phyloP scores from a whole-genome alignment of 1,140 invertebrate genomes.

The Pogonomyrmex californicus region DNA sequence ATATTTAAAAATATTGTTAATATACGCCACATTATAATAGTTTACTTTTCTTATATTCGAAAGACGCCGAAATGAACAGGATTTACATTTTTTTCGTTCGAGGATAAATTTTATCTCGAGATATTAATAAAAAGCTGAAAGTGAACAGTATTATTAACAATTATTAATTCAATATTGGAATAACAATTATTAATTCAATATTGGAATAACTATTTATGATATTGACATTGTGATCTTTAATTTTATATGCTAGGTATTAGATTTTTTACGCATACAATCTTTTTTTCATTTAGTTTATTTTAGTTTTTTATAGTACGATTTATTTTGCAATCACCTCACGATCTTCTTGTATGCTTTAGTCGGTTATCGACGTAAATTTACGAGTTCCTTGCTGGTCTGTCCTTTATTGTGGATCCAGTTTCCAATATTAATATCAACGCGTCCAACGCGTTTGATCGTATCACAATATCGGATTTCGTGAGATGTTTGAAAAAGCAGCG shows the following conservation, averaged over 20 bases:
- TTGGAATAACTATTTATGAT: conserved; percentile 17
- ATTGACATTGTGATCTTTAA: background rate
- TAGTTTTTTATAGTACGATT: background rate
- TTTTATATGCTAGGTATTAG: background rate
- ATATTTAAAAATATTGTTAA: conserved; percentile 33
- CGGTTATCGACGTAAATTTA: conserved; percentile 69
- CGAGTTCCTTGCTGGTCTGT: conserved; percentile 54
- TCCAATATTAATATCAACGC: conserved; percentile 69
- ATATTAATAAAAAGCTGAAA: background rate
- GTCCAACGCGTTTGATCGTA: conserved; percentile 61
- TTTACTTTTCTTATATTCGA: background rate
- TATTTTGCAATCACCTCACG: conserved; percentile 23
- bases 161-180: background rate
- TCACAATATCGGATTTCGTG: conserved; percentile 57
- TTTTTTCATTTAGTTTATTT: conserved; percentile 14
- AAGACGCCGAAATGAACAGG: background rate
- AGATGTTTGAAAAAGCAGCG: background rate
- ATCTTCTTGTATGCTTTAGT: conserved; percentile 39
- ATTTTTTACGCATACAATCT: background rate
- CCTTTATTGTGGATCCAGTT: conserved; percentile 60
- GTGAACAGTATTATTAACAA: background rate
- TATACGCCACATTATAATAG: background rate
- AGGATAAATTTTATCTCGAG: conserved; percentile 14
- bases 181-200: background rate
- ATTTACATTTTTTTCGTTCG: background rate